A percentile compares a stretch with the other conserved stretches of the same genome.
Conservation (phyloP, 1,140 invertebrate genomes). For the Papilio polyxenes region DNA sequence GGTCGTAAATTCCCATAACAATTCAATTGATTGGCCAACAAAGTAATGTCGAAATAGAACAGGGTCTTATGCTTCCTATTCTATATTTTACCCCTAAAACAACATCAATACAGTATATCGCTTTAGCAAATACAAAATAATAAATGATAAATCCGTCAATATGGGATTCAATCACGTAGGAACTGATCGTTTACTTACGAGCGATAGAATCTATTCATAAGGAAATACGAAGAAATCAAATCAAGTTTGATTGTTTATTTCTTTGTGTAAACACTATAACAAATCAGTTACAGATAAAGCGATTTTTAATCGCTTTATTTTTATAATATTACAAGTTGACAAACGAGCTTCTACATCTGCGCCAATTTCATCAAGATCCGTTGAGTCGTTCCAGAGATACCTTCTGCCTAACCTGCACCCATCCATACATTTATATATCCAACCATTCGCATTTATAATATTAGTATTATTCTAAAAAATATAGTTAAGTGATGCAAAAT, state of each 20-base stretch:
- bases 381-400: no score
- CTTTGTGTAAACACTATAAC: constrained; percentile 4
- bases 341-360: no score
- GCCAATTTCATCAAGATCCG: no score
- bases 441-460: no score
- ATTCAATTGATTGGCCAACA: constrained; percentile 72
- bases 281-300: not conserved
- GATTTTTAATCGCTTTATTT: not conserved
- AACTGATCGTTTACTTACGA: constrained; percentile 26
- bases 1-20: constrained; percentile 66
- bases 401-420: no score
- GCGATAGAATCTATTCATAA: not conserved
- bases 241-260: not conserved
- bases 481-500: no score
- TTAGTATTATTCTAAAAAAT: no score
- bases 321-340: no score
- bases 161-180: constrained; percentile 23
- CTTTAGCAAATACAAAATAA: constrained; percentile 26
- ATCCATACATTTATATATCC: no score
- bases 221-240: constrained; percentile 13
- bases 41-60: constrained; percentile 71
- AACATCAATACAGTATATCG: constrained; percentile 36
- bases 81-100: constrained; percentile 66
- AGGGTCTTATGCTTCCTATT: constrained; percentile 66
- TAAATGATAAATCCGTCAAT: constrained; percentile 22